Evolutionary conservation across 1,140 invertebrate genomes (phyloP).

Genomic region (Melipona quadrifasciata): DNA sequence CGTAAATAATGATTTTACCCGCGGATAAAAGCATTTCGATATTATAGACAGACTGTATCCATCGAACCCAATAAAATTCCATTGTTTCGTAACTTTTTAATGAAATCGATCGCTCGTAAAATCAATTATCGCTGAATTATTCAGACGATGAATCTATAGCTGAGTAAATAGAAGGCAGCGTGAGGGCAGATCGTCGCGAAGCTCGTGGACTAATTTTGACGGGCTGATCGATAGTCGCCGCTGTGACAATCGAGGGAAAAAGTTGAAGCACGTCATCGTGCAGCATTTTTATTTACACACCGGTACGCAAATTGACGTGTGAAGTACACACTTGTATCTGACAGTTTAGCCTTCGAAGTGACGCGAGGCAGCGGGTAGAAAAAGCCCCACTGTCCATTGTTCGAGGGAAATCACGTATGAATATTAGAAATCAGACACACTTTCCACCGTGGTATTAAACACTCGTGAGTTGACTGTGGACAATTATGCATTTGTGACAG

Average conservation of each 20-base stretch:
- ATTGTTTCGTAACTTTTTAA: not conserved
- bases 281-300: constrained; percentile 68
- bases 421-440: constrained; percentile 13
- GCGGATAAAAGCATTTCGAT: not conserved
- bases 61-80: not conserved
- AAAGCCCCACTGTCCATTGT: constrained; percentile 13
- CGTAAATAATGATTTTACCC: not conserved
- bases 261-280: constrained; percentile 57
- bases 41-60: not conserved
- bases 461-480: not conserved
- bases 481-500: not conserved
- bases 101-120: not conserved
- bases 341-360: constrained; percentile 55
- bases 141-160: not conserved
- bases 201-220: constrained; percentile 24
- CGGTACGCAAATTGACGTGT: constrained; percentile 77
- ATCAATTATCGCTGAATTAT: constrained; percentile 4
- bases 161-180: not conserved
- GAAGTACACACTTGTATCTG: constrained; percentile 74
- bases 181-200: not conserved
- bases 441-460: not conserved
- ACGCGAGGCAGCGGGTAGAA: constrained; percentile 29
- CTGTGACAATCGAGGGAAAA: constrained; percentile 34
- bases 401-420: constrained; percentile 21
- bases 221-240: constrained; percentile 24